Base-by-base conservation (phyloP, 2,113 vertebrate species). In the Glareola pratincola region DNA sequence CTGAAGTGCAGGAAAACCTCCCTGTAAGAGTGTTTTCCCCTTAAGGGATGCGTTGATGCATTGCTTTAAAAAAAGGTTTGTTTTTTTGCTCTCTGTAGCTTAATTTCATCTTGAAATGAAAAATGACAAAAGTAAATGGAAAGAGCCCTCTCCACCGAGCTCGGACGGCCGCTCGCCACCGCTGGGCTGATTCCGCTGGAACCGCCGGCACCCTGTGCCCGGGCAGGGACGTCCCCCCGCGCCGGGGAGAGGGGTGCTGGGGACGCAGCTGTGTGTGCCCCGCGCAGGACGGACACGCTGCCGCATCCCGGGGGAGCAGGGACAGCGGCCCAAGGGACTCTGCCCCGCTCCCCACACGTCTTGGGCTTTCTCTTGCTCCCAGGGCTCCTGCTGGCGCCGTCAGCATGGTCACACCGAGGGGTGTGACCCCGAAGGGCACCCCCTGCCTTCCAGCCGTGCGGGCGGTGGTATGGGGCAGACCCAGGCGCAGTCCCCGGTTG, bases 91-190 rank as follows among this genome's bases (percentile, higher is more conserved):
- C 96, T 93, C 53, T 14, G 83, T 48, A 89, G 95, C 91, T 96
- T 96, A 86, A 97, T 96, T 97, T 97, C 88, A 80, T 97, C 87
- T 90, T 16, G 18, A 96, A 97, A 95, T 67, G 92, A 94, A 97
- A 95, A 96, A 91, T 21, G 71, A 96, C 30, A 80, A 76, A 95
- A 92, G 93, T 17, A 74, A 91, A 97, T 81, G 85, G 94, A 95
- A 96, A 87, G 75, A 85, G 78, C 41, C 37, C 57, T 82, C 73
- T 41, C 43, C 3, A 4, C 22, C 3, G 27, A 39, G 94, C 41
- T 54, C 1, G 29, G 54, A 9, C 1, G 2, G 36, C 60, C 3
- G 34, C 60, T 91, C 9, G 7, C 88, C 27, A 60, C 13, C 14
- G 0, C 72, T 3, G 7, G 22, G 78, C 78, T 85, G 71, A 17